These are phyloP conservation scores for Rhinopithecus roxellana DNA, from an alignment of 2,113 vertebrate species.

Conservation along the genomic window DNA sequence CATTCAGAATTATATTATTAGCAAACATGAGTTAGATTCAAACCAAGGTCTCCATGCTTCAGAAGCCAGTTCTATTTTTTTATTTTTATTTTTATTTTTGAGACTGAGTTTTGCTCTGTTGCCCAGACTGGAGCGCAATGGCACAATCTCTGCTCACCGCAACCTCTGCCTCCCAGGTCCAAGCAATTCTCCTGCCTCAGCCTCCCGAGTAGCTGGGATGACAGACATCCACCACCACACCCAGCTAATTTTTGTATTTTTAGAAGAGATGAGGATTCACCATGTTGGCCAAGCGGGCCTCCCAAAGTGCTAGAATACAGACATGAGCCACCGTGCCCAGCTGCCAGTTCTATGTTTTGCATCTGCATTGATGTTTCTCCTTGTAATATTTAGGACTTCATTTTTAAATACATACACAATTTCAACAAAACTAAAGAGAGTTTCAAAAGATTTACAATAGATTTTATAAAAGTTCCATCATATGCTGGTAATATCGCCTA, in stretches of 20 bases:
- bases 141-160: too few relatives aligned
- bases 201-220: too few relatives aligned
- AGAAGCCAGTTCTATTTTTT: background rate
- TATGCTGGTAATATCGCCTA: background rate
- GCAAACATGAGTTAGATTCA: background rate
- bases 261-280: too few relatives aligned
- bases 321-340: accelerated
- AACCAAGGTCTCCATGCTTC: background rate
- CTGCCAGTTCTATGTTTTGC: background rate
- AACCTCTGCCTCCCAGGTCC: too few relatives aligned
- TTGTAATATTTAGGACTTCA: background rate
- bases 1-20: background rate
- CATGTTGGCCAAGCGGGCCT: too few relatives aligned
- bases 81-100: too few relatives aligned
- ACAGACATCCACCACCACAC: too few relatives aligned
- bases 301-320: too few relatives aligned
- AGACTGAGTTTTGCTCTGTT: too few relatives aligned
- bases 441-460: background rate
- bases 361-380: background rate
- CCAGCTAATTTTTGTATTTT: too few relatives aligned
- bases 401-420: background rate
- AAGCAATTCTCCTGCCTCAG: too few relatives aligned
- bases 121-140: too few relatives aligned
- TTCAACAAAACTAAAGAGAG: background rate
- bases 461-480: background rate